These are phyloP conservation scores for Platysternon megacephalum DNA, from an alignment of 2,113 vertebrate species.

Conservation along the genomic window DNA sequence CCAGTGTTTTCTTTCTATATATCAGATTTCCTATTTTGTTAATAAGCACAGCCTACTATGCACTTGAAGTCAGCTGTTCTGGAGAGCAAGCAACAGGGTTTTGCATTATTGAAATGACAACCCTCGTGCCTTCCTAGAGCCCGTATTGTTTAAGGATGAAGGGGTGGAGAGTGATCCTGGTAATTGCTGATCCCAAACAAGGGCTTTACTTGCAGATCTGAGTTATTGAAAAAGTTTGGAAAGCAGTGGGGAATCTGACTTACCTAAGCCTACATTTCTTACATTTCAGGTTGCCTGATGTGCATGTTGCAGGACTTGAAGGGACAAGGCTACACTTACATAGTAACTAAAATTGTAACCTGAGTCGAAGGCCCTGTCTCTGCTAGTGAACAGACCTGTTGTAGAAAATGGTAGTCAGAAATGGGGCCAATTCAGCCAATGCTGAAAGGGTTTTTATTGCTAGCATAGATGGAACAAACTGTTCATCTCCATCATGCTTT, in stretches of 20 bases:
- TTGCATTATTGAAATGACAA: conserved; percentile 77
- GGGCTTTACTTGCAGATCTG: conserved; percentile 62
- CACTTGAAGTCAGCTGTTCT: conserved; percentile 82
- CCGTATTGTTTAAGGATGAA: conserved; percentile 55
- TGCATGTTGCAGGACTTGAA: fast-evolving
- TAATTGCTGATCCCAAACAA: conserved; percentile 59
- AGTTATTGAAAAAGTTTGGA: conserved; percentile 1
- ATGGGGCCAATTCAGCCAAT: not conserved
- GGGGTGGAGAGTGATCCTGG: conserved; percentile 12
- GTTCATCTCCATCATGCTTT: not conserved
- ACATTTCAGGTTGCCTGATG: conserved; percentile 6
- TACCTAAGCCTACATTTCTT: conserved; percentile 58
- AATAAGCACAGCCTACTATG: conserved; percentile 76
- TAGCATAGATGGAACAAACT: not conserved
- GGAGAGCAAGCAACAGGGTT: conserved; percentile 72
- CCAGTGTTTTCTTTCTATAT: conserved; percentile 81
- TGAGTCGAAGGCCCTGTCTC: not conserved
- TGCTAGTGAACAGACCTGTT: not conserved
- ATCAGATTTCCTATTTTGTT: conserved; percentile 85
- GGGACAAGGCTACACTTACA: not conserved
- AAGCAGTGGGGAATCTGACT: conserved; percentile 54
- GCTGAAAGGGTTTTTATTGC: not conserved
- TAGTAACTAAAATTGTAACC: not conserved
- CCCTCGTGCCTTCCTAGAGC: conserved; percentile 59
- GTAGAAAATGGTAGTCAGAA: not conserved